These are phyloP conservation scores for Drosophila acutilabella DNA, from an alignment of 2,888 invertebrate species.

Conservation along the genomic window DNA sequence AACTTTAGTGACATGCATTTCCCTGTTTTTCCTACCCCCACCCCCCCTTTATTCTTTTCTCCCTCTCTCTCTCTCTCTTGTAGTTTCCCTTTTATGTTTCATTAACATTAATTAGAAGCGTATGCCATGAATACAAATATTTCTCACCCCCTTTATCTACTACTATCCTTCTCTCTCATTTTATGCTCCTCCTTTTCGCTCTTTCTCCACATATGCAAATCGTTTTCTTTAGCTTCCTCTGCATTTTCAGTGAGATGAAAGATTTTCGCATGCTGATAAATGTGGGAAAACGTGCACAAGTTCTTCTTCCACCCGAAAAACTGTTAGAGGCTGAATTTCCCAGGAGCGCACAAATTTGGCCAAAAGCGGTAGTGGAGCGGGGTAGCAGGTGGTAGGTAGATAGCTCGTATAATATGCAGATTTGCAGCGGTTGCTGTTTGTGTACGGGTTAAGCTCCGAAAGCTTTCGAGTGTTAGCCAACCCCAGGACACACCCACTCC, in stretches of 20 bases:
- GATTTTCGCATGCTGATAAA: slow-evolving; percentile 65
- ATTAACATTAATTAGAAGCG: slow-evolving; percentile 40
- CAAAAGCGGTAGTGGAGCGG: not conserved
- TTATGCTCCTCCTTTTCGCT: not conserved
- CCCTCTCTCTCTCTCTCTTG: not conserved
- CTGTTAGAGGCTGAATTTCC: slow-evolving; percentile 10
- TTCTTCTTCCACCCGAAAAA: slow-evolving; percentile 33
- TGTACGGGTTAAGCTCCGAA: slow-evolving; percentile 48
- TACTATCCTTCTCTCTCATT: not conserved
- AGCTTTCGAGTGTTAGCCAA: slow-evolving; percentile 23
- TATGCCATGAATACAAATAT: not conserved
- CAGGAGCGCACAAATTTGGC: slow-evolving; percentile 14
- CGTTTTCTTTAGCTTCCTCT: slow-evolving; percentile 25
- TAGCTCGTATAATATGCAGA: slow-evolving; percentile 61
- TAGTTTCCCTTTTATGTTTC: not conserved
- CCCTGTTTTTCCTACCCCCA: too few species aligned
- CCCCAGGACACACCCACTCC: not conserved
- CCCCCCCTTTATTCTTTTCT: not conserved
- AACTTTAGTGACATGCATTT: slow-evolving; percentile 4
- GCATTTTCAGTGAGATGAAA: slow-evolving; percentile 47
- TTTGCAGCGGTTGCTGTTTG: slow-evolving; percentile 57
- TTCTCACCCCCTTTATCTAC: not conserved
- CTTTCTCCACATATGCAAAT: slow-evolving; percentile 58
- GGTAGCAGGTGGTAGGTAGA: not conserved
- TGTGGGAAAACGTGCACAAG: slow-evolving; percentile 77